phyloP scores from a whole-genome alignment of 2,888 invertebrate species.

The Metacarcinus magister region DNA sequence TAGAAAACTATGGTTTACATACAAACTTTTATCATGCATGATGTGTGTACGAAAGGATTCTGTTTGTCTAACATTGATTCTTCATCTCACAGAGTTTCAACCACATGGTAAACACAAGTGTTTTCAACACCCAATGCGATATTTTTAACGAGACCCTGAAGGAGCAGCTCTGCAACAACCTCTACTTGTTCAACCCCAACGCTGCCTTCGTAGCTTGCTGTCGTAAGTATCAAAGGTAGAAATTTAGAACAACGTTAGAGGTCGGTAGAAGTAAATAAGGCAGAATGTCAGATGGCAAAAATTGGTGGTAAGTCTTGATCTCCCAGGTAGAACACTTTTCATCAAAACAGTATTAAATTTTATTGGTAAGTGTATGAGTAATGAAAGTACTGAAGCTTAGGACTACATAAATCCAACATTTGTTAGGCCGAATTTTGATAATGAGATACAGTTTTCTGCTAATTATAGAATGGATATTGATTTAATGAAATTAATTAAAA shows the following conservation, averaged over 20 bases:
- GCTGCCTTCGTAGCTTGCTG: slow-evolving; percentile 55
- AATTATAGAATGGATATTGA: background rate
- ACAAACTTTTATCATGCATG: background rate
- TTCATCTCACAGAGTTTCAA: slow-evolving; percentile 55
- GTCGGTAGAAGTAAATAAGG: background rate
- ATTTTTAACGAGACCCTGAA: slow-evolving; percentile 60
- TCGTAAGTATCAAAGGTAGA: slow-evolving; percentile 46
- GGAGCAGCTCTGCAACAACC: slow-evolving; percentile 59
- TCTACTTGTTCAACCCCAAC: background rate
- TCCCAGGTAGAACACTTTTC: no score
- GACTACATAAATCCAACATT: no score
- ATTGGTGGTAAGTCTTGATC: no score
- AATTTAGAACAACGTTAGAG: no score
- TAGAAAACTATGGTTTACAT: background rate
- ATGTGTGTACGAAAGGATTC: background rate
- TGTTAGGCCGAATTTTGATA: no score
- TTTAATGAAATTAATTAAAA: background rate
- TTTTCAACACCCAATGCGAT: slow-evolving; percentile 73
- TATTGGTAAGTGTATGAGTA: no score
- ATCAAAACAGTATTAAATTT: no score
- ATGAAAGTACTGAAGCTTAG: no score
- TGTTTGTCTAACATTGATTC: background rate
- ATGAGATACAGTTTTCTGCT: no score
- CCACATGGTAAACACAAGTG: slow-evolving; percentile 70
- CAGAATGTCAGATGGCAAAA: background rate